A percentile compares a stretch with the other conserved stretches of the same genome.
These are phyloP conservation scores for Drosophila limbata DNA, from an alignment of 2,888 invertebrate genomes.

Conservation along the genomic window DNA sequence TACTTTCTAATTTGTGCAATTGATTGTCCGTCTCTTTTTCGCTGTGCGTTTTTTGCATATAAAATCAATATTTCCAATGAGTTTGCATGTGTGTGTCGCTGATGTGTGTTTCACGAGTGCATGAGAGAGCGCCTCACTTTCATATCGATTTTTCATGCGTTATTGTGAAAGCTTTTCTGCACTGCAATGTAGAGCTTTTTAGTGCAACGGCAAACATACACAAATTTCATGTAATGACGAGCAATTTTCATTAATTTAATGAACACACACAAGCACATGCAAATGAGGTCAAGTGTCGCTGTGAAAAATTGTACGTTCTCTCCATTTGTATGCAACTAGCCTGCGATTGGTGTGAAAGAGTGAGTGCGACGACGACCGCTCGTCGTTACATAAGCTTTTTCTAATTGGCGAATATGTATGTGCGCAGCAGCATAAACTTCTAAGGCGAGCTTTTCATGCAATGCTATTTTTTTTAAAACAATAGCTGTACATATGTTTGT, in stretches of 20 bases:
- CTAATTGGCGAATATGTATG: constrained; percentile 42
- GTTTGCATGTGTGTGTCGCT: constrained; percentile 14
- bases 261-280: constrained; percentile 57
- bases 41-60: constrained; percentile 68
- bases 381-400: constrained; percentile 76
- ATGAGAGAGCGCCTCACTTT: constrained; percentile 58
- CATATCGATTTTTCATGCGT: constrained; percentile 74
- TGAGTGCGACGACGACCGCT: constrained; percentile 39
- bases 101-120: constrained; percentile 17
- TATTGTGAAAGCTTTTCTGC: constrained; percentile 64
- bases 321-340: constrained; percentile 43
- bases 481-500: constrained; percentile 6
- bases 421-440: constrained; percentile 51
- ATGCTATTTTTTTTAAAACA: constrained; percentile 9
- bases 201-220: constrained; percentile 37
- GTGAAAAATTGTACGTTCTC: constrained; percentile 60
- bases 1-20: constrained; percentile 73
- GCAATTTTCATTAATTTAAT: constrained; percentile 66
- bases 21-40: constrained; percentile 45
- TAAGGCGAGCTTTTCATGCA: constrained; percentile 31
- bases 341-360: constrained; percentile 28
- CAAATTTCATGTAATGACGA: constrained; percentile 56
- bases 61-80: constrained; percentile 75
- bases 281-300: constrained; percentile 82
- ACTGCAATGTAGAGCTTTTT: constrained; percentile 61